A percentile compares a stretch with the other conserved stretches of the same genome.
Evolutionary conservation across 2,888 invertebrate genomes (phyloP).

Genomic region (Lysandra bellargus): DNA sequence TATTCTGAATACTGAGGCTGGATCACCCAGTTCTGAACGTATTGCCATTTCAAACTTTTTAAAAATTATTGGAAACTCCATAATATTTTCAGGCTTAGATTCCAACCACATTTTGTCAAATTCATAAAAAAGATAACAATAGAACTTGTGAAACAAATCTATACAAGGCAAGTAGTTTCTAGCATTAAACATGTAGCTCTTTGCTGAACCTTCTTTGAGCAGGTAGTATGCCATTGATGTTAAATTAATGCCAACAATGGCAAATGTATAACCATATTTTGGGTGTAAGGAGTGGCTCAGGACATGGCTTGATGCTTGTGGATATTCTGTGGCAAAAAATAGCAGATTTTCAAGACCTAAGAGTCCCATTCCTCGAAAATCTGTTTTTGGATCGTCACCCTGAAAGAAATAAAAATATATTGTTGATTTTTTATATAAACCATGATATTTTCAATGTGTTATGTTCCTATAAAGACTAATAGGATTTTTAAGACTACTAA

Average conservation of each 20-base stretch:
- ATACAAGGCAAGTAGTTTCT: conserved; percentile 84
- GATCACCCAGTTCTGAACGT: conserved; percentile 83
- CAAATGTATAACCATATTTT: conserved; percentile 91
- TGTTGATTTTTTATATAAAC: background rate
- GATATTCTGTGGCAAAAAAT: conserved; percentile 91
- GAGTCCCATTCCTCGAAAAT: conserved; percentile 98
- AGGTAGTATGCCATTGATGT: conserved; percentile 94
- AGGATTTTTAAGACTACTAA: conserved; percentile 42
- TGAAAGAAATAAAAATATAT: conserved; percentile 60
- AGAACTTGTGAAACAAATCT: conserved; percentile 93
- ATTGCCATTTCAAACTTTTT: conserved; percentile 91
- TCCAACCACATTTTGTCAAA: conserved; percentile 97
- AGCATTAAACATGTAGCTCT: conserved; percentile 94
- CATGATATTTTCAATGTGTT: background rate
- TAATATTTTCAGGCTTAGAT: conserved; percentile 94
- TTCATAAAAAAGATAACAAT: conserved; percentile 95
- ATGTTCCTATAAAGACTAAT: background rate
- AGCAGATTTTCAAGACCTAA: conserved; percentile 95
- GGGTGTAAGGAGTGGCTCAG: conserved; percentile 94
- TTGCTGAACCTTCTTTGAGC: conserved; percentile 89
- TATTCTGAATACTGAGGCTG: conserved; percentile 87
- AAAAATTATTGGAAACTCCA: conserved; percentile 95
- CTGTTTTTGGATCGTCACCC: conserved; percentile 98
- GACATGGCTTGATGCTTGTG: conserved; percentile 89
- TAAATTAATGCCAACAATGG: conserved; percentile 96